Conservation (phyloP, 2,888 invertebrate species). For the Loripinus fragilis region DNA sequence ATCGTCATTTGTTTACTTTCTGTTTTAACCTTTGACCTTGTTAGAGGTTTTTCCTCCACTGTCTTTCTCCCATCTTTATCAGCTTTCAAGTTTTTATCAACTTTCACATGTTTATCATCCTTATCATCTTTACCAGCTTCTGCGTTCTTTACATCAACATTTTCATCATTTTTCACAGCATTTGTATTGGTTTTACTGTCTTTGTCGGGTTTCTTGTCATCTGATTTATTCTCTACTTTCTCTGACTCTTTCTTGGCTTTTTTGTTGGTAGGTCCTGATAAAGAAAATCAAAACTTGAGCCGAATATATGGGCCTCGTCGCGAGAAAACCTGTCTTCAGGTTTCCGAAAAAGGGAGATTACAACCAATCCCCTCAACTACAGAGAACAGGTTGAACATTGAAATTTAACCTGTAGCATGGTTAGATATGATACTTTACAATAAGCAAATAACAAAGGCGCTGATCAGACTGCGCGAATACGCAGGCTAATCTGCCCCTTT, state of each 20-base stretch:
- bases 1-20: background rate
- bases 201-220: conserved; percentile 20
- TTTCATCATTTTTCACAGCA: background rate
- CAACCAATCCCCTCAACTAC: too few relatives aligned
- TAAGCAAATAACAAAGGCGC: too few relatives aligned
- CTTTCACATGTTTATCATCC: background rate
- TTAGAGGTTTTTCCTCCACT: background rate
- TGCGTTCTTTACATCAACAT: background rate
- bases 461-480: too few relatives aligned
- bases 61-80: background rate
- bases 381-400: too few relatives aligned
- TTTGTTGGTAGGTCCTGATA: background rate
- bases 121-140: background rate
- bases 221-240: background rate
- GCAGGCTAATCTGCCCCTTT: too few relatives aligned
- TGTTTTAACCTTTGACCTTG: conserved; percentile 7
- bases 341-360: too few relatives aligned
- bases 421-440: too few relatives aligned
- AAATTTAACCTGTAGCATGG: too few relatives aligned
- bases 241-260: conserved; percentile 11
- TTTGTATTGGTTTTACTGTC: background rate
- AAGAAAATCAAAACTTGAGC: background rate
- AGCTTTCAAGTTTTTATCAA: background rate
- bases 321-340: too few relatives aligned
- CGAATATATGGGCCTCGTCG: too few relatives aligned